Percentiles rank a stretch among this genome's conserved stretches.
Evolutionary conservation across 2,797 vertebrate genomes (phyloP).

Genomic region (Micromesistius poutassou): DNA sequence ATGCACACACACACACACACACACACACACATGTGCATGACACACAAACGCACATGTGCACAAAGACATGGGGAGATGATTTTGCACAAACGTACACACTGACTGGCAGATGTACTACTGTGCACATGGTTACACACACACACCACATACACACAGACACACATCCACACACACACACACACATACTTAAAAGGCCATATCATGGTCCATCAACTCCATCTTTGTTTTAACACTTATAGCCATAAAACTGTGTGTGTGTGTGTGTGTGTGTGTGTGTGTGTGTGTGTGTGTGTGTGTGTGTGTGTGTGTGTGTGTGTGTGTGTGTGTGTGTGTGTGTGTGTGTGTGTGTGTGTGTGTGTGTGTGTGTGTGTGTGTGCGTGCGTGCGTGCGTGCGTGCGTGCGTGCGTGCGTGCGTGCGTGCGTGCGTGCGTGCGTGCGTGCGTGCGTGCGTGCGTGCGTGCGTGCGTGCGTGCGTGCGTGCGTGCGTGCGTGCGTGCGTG

Average conservation of each 20-base stretch:
- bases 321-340: too few relatives aligned
- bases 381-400: not conserved
- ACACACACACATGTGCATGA: slow-evolving; percentile 21
- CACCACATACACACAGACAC: slow-evolving; percentile 19
- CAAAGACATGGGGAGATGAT: slow-evolving; percentile 17
- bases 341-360: not conserved
- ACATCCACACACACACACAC: not conserved
- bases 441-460: not conserved
- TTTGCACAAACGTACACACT: not conserved
- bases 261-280: slow-evolving; percentile 8
- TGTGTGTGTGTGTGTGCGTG: slow-evolving; percentile 9
- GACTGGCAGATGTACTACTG: not conserved
- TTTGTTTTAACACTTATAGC: slow-evolving; percentile 47
- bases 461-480: slow-evolving; percentile 3
- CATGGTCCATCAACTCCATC: slow-evolving; percentile 44
- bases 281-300: not conserved
- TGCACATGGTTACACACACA: slow-evolving; percentile 24
- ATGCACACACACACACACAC: slow-evolving; percentile 22
- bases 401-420: not conserved
- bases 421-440: too few relatives aligned
- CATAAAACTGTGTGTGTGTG: not conserved
- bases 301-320: not conserved
- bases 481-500: not conserved
- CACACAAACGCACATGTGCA: slow-evolving; percentile 15
- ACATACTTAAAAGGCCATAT: not conserved